A percentile compares a stretch with the other conserved stretches of the same genome.
phyloP scores from a whole-genome alignment of 2,888 invertebrate genomes.

The Agrypnus murinus region DNA sequence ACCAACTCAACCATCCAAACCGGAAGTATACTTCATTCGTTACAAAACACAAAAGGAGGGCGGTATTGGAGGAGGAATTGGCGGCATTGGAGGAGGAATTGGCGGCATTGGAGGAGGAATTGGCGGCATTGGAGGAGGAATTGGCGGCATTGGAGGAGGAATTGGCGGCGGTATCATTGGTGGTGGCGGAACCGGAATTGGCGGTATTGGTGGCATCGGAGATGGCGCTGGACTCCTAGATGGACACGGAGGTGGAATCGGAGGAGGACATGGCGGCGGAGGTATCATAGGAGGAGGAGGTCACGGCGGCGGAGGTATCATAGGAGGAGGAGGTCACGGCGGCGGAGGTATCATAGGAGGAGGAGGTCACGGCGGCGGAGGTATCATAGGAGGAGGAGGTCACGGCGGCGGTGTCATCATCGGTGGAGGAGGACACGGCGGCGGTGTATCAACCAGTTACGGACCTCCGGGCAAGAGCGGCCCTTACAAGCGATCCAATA shows the following conservation, averaged over 20 bases:
- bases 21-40: constrained; percentile 91
- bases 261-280: constrained; percentile 57
- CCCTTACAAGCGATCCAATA: constrained; percentile 58
- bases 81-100: constrained; percentile 65
- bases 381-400: constrained; percentile 61
- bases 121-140: constrained; percentile 41
- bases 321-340: constrained; percentile 58
- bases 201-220: constrained; percentile 61
- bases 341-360: constrained; percentile 60
- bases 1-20: constrained; percentile 89
- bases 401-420: constrained; percentile 63
- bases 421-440: constrained; percentile 47
- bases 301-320: constrained; percentile 41
- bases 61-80: constrained; percentile 59
- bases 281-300: constrained; percentile 51
- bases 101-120: constrained; percentile 68
- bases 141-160: constrained; percentile 45
- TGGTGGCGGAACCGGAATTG: constrained; percentile 58
- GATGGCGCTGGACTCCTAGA: constrained; percentile 64
- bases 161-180: constrained; percentile 39
- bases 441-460: constrained; percentile 61
- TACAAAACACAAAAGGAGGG: constrained; percentile 81
- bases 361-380: constrained; percentile 57
- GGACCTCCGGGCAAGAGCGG: constrained; percentile 68
- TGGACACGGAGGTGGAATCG: constrained; percentile 61